These are phyloP conservation scores for Glaucomys volans DNA, from an alignment of 2,113 vertebrate genomes.

Conservation along the genomic window DNA sequence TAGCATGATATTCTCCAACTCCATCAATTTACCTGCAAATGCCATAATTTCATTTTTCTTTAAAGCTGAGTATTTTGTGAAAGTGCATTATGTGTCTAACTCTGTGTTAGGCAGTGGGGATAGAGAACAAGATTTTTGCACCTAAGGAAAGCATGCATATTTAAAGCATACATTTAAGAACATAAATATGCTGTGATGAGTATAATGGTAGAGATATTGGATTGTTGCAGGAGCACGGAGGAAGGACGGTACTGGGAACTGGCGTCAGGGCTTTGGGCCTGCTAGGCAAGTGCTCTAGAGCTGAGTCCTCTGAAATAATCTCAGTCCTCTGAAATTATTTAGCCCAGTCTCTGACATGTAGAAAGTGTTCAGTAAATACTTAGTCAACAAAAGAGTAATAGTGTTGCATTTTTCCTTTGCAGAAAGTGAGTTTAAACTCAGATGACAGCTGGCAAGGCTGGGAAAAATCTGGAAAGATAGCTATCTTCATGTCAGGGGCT, in stretches of 20 bases:
- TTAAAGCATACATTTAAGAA: neutral
- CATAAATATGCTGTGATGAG: neutral
- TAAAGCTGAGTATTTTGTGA: neutral
- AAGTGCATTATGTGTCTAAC: neutral
- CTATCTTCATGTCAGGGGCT: conserved; percentile 61
- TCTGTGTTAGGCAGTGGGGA: neutral
- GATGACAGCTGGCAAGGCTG: conserved; percentile 42
- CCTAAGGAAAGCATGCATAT: neutral
- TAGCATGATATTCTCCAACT: too few species aligned
- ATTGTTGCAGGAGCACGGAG: neutral
- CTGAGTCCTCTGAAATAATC: too few species aligned
- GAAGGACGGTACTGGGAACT: too few species aligned
- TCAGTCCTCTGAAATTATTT: too few species aligned
- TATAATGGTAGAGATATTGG: neutral
- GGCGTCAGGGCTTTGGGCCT: too few species aligned
- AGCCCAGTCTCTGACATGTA: too few species aligned
- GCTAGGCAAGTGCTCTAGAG: too few species aligned
- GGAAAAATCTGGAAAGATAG: conserved; percentile 55
- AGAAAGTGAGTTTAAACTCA: conserved; percentile 28
- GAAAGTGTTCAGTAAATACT: too few species aligned
- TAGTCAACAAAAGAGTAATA: neutral
- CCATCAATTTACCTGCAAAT: too few species aligned
- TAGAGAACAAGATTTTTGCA: neutral
- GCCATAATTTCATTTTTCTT: too few species aligned
- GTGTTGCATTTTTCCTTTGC: neutral